Conservation (phyloP, 2,113 vertebrate species). For the Asarcornis scutulata region DNA sequence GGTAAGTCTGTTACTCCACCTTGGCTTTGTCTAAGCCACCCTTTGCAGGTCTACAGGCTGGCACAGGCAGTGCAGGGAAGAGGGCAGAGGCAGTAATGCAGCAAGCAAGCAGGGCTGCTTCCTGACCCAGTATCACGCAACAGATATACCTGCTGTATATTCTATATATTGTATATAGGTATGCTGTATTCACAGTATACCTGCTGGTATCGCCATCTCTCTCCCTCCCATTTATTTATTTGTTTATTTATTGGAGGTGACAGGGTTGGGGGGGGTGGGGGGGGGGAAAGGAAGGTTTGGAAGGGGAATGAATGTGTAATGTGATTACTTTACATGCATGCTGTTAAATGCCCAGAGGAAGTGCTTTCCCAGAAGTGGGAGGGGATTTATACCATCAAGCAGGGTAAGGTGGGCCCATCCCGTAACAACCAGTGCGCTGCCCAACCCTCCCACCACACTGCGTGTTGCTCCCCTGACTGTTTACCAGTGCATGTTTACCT, state of each 20-base stretch:
- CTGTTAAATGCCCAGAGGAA: not conserved
- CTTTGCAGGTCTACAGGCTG: too few species aligned
- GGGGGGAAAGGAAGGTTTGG: not conserved
- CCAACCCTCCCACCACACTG: not conserved
- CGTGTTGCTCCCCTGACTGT: rapidly evolving
- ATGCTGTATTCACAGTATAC: not conserved
- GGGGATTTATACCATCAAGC: not conserved
- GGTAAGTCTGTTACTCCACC: not conserved
- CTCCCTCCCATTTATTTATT: too few species aligned
- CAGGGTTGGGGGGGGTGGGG: too few species aligned
- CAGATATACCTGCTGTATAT: not conserved
- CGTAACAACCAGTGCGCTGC: rapidly evolving
- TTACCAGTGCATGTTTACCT: not conserved
- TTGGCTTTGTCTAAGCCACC: not conserved
- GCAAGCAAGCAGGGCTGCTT: not conserved
- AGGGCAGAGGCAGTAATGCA: not conserved
- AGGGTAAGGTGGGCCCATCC: rapidly evolving
- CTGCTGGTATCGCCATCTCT: too few species aligned
- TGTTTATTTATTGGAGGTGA: not conserved
- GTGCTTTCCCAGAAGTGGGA: not conserved
- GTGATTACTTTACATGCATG: not conserved
- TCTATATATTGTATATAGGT: too few species aligned
- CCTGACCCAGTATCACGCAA: not conserved
- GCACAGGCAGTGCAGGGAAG: rapidly evolving
- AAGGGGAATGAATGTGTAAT: not conserved